Percentiles rank a stretch among this genome's conserved stretches.
These are phyloP conservation scores for Oppia nitens DNA, from an alignment of 1,140 invertebrate species.

Conservation along the genomic window DNA sequence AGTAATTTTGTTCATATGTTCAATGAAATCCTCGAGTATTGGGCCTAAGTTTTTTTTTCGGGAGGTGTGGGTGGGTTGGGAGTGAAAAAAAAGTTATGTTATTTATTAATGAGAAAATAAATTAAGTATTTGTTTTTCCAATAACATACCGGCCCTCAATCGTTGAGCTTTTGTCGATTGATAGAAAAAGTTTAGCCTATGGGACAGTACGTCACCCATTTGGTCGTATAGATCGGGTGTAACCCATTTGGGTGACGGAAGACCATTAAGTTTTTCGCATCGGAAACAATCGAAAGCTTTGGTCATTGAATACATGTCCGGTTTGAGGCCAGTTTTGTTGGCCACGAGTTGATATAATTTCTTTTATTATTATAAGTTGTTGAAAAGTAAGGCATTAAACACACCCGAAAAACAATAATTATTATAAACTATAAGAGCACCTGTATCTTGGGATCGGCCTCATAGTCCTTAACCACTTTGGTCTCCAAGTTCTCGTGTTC, in stretches of 20 bases:
- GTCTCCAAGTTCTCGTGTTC: not conserved
- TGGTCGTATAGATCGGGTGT: not conserved
- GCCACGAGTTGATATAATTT: conserved; percentile 1
- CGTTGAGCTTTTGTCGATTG: not conserved
- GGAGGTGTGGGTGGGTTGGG: not conserved
- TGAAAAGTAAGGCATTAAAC: not conserved
- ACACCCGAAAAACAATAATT: not conserved
- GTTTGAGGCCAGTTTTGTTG: not conserved
- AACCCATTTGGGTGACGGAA: not conserved
- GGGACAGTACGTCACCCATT: conserved; percentile 1
- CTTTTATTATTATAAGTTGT: not conserved
- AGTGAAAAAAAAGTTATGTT: not conserved
- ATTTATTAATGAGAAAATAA: not conserved
- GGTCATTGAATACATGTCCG: not conserved
- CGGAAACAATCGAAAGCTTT: conserved; percentile 6
- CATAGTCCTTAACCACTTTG: not conserved
- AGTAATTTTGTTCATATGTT: not conserved
- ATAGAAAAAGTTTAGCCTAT: conserved; percentile 3
- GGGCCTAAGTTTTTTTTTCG: not conserved
- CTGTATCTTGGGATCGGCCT: not conserved
- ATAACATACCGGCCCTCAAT: not conserved
- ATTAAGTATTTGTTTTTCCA: not conserved
- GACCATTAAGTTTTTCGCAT: conserved; percentile 5
- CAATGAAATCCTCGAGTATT: not conserved
- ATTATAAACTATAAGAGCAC: not conserved